These are phyloP conservation scores for Rachycentron canadum DNA, from an alignment of 2,797 vertebrate species.

Conservation along the genomic window DNA sequence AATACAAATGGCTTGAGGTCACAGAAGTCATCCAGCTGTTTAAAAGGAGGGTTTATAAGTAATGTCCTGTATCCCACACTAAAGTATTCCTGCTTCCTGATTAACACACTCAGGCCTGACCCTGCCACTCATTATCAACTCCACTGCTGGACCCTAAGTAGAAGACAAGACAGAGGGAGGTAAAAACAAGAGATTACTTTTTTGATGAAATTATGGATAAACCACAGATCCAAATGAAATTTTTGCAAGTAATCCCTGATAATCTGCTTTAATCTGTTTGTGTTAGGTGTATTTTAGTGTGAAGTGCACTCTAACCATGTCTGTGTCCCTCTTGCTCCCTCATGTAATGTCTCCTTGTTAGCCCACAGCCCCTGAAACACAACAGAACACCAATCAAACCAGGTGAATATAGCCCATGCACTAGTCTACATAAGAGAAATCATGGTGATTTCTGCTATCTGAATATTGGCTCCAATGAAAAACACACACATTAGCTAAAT, in stretches of 20 bases:
- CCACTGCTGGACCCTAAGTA: conserved; percentile 24
- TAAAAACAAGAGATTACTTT: conserved; percentile 73
- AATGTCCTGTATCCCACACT: conserved; percentile 14
- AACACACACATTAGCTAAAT: not conserved
- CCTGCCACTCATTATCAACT: conserved; percentile 45
- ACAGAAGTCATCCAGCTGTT: conserved; percentile 23
- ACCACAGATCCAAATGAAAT: conserved; percentile 66
- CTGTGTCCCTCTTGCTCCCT: conserved; percentile 31
- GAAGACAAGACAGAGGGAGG: conserved; percentile 34
- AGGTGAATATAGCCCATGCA: not conserved
- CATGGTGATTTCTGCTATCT: not conserved
- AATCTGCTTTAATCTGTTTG: conserved; percentile 78
- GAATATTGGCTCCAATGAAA: not conserved
- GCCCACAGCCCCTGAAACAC: conserved; percentile 48
- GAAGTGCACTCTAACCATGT: conserved; percentile 59
- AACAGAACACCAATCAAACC: conserved; percentile 31
- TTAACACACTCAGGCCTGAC: conserved; percentile 38
- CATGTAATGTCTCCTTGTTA: conserved; percentile 30
- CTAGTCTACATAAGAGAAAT: not conserved
- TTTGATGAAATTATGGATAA: conserved; percentile 78
- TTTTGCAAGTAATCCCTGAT: conserved; percentile 77
- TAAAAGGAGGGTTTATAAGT: conserved; percentile 14
- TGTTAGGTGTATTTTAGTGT: conserved; percentile 78
- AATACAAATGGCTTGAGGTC: conserved; percentile 7
- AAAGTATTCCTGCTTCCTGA: conserved; percentile 37